Conservation (phyloP, 2,113 vertebrate genomes). For the Heliornis fulica region DNA sequence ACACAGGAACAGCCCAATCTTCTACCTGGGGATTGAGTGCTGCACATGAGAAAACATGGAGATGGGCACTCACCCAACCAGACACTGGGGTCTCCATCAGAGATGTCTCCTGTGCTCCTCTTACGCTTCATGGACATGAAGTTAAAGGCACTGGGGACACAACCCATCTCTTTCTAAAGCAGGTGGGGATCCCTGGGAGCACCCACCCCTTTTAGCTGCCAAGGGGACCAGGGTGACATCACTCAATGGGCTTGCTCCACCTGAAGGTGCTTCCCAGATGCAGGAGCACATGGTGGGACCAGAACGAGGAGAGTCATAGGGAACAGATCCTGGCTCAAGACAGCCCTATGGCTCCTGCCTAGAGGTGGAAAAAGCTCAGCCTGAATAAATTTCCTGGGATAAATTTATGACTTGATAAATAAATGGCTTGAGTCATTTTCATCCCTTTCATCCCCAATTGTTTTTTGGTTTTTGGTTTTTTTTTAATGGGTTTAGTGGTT, state of each 20-base stretch:
- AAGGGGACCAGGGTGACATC: not conserved
- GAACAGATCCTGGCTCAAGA: not conserved
- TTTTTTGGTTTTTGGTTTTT: not conserved
- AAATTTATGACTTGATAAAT: no score
- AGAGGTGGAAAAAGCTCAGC: not conserved
- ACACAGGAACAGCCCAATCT: not conserved
- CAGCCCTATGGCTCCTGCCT: not conserved
- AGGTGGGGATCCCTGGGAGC: not conserved
- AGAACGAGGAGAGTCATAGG: rapidly evolving
- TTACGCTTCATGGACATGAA: not conserved
- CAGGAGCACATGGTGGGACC: not conserved
- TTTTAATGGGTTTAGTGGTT: not conserved
- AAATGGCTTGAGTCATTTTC: not conserved
- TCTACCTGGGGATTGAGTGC: not conserved
- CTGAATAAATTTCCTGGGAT: not conserved
- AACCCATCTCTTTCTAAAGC: not conserved
- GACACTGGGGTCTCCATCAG: not conserved
- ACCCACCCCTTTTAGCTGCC: not conserved
- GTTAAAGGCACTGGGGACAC: rapidly evolving
- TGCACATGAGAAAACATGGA: rapidly evolving
- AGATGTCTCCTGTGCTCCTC: not conserved
- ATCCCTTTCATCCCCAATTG: not conserved
- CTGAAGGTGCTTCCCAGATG: rapidly evolving
- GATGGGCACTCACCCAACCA: not conserved
- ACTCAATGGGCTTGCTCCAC: not conserved